Evolutionary conservation across 2,888 invertebrate genomes (phyloP).

Genomic region (Diaphora mendica): DNA sequence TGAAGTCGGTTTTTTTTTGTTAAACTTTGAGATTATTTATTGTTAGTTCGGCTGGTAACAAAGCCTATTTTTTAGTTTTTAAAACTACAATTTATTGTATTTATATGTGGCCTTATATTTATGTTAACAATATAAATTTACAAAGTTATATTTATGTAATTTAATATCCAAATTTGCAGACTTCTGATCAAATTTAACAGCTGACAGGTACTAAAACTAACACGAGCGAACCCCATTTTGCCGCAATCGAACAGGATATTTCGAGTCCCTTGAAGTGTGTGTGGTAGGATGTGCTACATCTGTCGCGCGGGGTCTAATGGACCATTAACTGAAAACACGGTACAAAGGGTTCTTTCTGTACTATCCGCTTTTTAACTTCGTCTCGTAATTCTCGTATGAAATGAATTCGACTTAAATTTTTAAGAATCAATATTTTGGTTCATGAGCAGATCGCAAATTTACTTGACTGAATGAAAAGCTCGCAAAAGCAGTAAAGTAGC

Average conservation of each 20-base stretch:
- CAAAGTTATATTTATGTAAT: too few relatives aligned
- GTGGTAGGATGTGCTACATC: constrained; percentile 12
- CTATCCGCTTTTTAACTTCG: constrained; percentile 28
- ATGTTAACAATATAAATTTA: too few relatives aligned
- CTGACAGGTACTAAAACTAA: background rate
- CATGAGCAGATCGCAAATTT: background rate
- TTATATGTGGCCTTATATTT: too few relatives aligned
- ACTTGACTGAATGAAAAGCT: too few relatives aligned
- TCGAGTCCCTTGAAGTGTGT: constrained; percentile 23
- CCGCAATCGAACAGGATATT: constrained; percentile 27
- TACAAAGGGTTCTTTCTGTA: constrained; percentile 37
- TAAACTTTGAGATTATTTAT: too few relatives aligned
- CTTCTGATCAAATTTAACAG: background rate
- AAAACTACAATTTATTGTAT: too few relatives aligned
- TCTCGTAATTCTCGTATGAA: constrained; percentile 18
- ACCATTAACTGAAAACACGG: constrained; percentile 48
- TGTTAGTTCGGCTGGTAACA: too few relatives aligned
- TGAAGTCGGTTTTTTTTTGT: too few relatives aligned
- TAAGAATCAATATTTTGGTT: background rate
- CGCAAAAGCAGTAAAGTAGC: too few relatives aligned
- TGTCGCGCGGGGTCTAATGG: constrained; percentile 46
- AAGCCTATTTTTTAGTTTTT: too few relatives aligned
- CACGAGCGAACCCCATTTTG: constrained; percentile 10
- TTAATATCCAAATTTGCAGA: background rate
- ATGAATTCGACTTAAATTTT: constrained; percentile 1